phyloP scores from a whole-genome alignment of 2,797 vertebrate genomes.

The Martes flavigula region DNA sequence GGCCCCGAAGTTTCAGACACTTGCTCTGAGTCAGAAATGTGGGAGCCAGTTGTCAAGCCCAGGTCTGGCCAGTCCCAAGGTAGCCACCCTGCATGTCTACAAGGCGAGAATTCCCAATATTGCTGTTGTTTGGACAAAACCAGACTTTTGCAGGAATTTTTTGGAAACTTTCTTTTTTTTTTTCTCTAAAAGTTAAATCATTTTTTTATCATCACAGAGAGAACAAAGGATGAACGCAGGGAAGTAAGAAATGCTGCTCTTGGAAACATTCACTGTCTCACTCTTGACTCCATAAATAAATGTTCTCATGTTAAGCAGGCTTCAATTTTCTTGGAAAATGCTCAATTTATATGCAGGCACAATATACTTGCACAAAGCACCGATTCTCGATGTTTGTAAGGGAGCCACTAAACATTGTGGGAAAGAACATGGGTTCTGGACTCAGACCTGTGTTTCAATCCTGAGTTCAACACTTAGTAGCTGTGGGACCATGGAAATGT shows the following conservation, averaged over 20 bases:
- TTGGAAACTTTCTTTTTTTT: neutral
- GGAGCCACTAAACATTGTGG: neutral
- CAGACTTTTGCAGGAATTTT: neutral
- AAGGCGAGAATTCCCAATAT: neutral
- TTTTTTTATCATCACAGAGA: neutral
- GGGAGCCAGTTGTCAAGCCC: neutral
- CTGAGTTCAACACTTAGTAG: neutral
- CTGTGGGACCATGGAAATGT: neutral
- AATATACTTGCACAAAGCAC: neutral
- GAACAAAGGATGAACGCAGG: neutral
- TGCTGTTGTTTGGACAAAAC: neutral
- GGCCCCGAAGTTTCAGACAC: neutral
- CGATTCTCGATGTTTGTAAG: neutral
- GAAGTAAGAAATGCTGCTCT: neutral
- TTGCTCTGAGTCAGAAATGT: neutral
- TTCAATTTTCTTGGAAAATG: neutral
- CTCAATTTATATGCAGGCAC: neutral
- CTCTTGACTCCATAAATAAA: neutral
- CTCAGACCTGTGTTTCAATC: neutral
- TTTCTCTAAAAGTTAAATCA: neutral
- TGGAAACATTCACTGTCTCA: neutral
- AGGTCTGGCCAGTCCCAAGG: neutral
- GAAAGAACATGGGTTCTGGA: neutral
- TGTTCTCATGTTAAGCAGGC: neutral
- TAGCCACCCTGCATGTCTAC: no score